A percentile compares a stretch with the other conserved stretches of the same genome.
These are phyloP conservation scores for Eugnorisma glareosa DNA, from an alignment of 2,888 invertebrate species.

Conservation along the genomic window DNA sequence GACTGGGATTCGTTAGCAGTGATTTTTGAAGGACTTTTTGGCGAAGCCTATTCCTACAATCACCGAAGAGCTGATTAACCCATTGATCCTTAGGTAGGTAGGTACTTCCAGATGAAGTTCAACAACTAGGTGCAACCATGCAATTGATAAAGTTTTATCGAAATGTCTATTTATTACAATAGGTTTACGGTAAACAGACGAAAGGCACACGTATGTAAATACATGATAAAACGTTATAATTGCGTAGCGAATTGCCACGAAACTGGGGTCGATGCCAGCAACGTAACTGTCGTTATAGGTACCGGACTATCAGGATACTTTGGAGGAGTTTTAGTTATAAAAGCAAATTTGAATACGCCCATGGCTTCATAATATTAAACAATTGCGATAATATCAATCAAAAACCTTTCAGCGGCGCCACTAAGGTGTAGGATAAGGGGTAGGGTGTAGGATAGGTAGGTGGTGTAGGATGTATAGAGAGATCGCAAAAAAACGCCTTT, in stretches of 20 bases:
- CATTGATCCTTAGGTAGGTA: background rate
- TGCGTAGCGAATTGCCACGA: constrained; percentile 51
- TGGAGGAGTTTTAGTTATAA: background rate
- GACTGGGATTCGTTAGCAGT: background rate
- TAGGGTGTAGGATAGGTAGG: no score
- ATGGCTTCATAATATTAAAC: background rate
- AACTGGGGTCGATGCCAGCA: constrained; percentile 53
- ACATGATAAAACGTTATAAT: constrained; percentile 23
- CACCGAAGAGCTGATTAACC: background rate
- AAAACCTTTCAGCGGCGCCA: no score
- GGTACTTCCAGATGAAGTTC: background rate
- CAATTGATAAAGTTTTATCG: background rate
- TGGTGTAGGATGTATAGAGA: no score
- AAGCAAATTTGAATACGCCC: background rate
- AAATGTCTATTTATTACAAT: constrained; percentile 9
- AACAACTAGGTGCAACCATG: background rate
- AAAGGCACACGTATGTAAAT: background rate
- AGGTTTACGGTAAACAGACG: background rate
- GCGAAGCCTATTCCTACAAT: background rate
- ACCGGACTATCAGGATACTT: constrained; percentile 21
- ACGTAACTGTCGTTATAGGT: constrained; percentile 44
- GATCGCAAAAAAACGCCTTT: no score
- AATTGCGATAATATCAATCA: no score
- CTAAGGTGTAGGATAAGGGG: no score
- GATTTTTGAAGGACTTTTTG: background rate